phyloP scores from a whole-genome alignment of 2,113 vertebrate species.

The Eubucco bourcierii region DNA sequence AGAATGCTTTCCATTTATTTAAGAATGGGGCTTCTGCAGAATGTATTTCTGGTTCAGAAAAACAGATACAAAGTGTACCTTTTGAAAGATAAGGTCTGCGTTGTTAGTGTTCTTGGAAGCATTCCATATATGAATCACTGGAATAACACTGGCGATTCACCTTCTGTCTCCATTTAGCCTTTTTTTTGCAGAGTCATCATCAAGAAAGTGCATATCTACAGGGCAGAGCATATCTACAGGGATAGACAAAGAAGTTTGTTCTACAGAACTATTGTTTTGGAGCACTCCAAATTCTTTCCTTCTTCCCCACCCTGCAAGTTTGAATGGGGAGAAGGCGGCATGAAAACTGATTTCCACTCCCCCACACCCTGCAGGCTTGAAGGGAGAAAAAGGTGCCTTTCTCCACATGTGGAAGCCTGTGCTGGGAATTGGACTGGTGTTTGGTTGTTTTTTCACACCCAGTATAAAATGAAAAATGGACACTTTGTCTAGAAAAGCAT shows the following conservation, averaged over 20 bases:
- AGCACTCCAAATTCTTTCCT: no score
- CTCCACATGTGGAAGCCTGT: no score
- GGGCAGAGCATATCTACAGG: not conserved
- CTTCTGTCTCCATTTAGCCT: not conserved
- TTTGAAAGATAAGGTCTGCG: not conserved
- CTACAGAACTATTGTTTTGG: not conserved
- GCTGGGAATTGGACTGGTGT: no score
- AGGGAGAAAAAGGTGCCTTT: no score
- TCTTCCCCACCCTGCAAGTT: no score
- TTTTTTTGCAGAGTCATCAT: not conserved
- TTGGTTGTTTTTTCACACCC: no score
- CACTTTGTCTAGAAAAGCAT: no score
- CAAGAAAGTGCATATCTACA: not conserved
- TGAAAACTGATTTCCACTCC: no score
- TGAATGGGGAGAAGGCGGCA: no score
- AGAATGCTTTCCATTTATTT: not conserved
- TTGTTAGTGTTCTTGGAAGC: not conserved
- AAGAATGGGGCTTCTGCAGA: not conserved
- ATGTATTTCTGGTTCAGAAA: not conserved
- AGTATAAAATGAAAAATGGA: no score
- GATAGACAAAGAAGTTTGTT: not conserved
- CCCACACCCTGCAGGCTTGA: no score
- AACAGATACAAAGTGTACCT: not conserved
- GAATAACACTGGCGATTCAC: not conserved
- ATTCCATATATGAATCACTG: not conserved